A percentile compares a stretch with the other conserved stretches of the same genome.
Conservation (phyloP, 1,140 invertebrate genomes). For the Hyposmocoma kahamanoa region DNA sequence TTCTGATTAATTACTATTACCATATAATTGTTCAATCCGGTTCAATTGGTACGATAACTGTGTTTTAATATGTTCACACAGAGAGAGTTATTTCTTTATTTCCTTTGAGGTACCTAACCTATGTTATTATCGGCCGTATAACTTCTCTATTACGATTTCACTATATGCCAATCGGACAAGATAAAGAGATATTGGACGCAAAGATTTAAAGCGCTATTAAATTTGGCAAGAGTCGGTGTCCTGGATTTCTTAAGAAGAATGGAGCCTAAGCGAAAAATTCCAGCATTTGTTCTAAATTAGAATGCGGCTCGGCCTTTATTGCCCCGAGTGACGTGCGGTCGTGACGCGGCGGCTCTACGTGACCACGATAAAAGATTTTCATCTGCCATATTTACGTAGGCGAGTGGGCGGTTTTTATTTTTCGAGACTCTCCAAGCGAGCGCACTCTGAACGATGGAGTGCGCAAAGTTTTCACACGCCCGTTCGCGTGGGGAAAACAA, state of each 20-base stretch:
- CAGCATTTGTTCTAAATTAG: constrained; percentile 68
- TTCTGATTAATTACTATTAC: constrained; percentile 56
- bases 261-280: constrained; percentile 61
- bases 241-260: constrained; percentile 35
- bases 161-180: no score
- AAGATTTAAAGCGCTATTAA: no score
- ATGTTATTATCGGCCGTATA: constrained; percentile 39
- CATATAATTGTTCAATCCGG: constrained; percentile 44
- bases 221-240: no score
- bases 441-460: constrained; percentile 34
- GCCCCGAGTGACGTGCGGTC: constrained; percentile 63
- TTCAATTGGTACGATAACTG: constrained; percentile 32
- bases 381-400: constrained; percentile 71
- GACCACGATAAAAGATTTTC: constrained; percentile 72
- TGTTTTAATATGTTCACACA: constrained; percentile 43
- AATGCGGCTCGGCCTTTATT: constrained; percentile 67
- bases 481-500: constrained; percentile 41
- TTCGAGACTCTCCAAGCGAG: constrained; percentile 57
- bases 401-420: constrained; percentile 70
- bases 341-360: constrained; percentile 67
- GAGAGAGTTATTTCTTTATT: constrained; percentile 48
- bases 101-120: constrained; percentile 16
- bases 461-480: constrained; percentile 64
- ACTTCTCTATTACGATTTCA: constrained; percentile 18
- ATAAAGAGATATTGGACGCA: constrained; percentile 67